Percentiles rank a stretch among this genome's conserved stretches.
Conservation (phyloP, 2,888 invertebrate genomes). For the Callimorpha dominula region DNA sequence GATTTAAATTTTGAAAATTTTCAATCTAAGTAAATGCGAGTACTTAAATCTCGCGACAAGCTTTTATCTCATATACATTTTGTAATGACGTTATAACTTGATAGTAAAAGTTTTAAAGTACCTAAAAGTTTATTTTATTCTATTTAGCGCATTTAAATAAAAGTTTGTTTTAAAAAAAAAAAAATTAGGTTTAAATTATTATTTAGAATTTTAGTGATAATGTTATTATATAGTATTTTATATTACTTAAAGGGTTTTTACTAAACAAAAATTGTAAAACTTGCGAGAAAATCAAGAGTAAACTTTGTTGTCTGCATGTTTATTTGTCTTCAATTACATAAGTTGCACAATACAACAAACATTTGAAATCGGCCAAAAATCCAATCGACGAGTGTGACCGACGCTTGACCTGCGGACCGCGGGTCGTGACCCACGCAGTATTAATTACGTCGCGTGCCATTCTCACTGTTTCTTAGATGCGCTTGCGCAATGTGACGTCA, state of each 20-base stretch:
- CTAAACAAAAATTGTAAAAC: not conserved
- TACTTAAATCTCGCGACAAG: too few relatives aligned
- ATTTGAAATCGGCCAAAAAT: conserved; percentile 47
- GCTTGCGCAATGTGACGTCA: conserved; percentile 53
- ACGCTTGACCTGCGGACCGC: conserved; percentile 29
- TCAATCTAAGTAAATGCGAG: too few relatives aligned
- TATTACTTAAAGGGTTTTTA: not conserved
- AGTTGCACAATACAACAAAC: conserved; percentile 38
- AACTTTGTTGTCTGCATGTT: not conserved
- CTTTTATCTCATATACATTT: too few relatives aligned
- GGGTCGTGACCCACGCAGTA: conserved; percentile 48
- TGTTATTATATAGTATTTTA: not conserved
- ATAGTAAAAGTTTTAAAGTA: too few relatives aligned
- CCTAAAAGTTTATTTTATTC: too few relatives aligned
- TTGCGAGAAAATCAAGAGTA: not conserved
- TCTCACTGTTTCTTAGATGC: conserved; percentile 50
- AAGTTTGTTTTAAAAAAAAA: too few relatives aligned
- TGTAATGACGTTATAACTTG: too few relatives aligned
- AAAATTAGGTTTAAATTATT: too few relatives aligned
- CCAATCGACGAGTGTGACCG: conserved; percentile 38
- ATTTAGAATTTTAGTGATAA: not conserved
- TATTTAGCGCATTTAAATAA: too few relatives aligned
- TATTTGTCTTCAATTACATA: conserved; percentile 11
- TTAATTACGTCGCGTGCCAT: conserved; percentile 59
- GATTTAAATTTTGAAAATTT: too few relatives aligned